Percentiles rank a stretch among this genome's conserved stretches.
These are phyloP conservation scores for Chromoteleia sp. DNA, from an alignment of 2,888 invertebrate species.

Conservation along the genomic window DNA sequence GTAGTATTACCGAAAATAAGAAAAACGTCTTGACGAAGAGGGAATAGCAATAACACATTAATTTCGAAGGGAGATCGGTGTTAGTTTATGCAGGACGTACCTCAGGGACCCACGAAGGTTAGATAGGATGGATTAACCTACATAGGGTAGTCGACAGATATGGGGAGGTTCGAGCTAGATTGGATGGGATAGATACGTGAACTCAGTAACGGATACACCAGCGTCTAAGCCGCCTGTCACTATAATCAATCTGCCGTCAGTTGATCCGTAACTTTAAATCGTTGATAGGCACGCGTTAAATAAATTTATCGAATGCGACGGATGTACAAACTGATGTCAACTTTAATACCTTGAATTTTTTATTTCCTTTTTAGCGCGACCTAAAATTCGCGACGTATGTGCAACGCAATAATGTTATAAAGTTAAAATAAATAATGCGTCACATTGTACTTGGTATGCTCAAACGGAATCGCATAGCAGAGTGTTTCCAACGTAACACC, in stretches of 20 bases:
- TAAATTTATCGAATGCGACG: slow-evolving; percentile 34
- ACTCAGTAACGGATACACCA: slow-evolving; percentile 64
- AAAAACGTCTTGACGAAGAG: slow-evolving; percentile 4
- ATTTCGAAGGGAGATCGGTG: slow-evolving; percentile 36
- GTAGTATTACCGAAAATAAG: not conserved
- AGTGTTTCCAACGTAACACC: not conserved
- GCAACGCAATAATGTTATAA: not conserved
- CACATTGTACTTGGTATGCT: not conserved
- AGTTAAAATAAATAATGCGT: slow-evolving; percentile 18
- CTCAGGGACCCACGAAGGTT: slow-evolving; percentile 59
- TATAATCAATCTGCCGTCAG: slow-evolving; percentile 75
- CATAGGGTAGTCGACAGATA: slow-evolving; percentile 63
- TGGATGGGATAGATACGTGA: slow-evolving; percentile 65
- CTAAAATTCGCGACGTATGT: not conserved
- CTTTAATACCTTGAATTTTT: not conserved
- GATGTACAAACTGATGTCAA: slow-evolving; percentile 19
- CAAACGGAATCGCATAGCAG: not conserved
- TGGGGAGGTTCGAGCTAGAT: slow-evolving; percentile 58
- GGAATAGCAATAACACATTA: slow-evolving; percentile 56
- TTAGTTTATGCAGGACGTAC: slow-evolving; percentile 60
- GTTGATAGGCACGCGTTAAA: slow-evolving; percentile 61
- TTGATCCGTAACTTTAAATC: slow-evolving; percentile 71
- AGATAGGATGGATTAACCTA: slow-evolving; percentile 68
- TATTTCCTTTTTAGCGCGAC: not conserved
- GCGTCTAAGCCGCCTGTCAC: slow-evolving; percentile 61